Percentiles rank a stretch among this genome's conserved stretches.
Evolutionary conservation across 2,113 vertebrate species (phyloP).

Genomic region (Podilymbus podiceps): DNA sequence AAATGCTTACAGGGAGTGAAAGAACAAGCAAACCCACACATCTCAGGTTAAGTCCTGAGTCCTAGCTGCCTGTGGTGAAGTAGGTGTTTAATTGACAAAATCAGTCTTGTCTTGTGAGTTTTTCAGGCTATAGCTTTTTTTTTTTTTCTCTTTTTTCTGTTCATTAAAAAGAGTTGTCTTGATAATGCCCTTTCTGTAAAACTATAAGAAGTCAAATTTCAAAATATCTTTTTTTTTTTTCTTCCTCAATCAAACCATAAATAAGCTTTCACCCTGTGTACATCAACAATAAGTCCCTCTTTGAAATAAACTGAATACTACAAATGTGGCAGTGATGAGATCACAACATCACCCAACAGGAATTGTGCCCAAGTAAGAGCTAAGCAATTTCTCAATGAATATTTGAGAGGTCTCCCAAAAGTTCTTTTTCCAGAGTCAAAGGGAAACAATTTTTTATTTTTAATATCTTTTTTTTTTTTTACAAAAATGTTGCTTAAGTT

Average conservation of each 20-base stretch:
- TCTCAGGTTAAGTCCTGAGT: not conserved
- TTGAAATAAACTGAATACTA: not conserved
- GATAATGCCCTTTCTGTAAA: not conserved
- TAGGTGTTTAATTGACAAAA: not conserved
- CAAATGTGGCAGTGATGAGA: not conserved
- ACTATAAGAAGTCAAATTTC: not conserved
- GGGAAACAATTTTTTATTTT: not conserved
- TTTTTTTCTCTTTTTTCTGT: not conserved
- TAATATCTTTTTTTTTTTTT: not conserved
- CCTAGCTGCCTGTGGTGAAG: not conserved
- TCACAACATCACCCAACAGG: not conserved
- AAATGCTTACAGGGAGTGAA: constrained; percentile 8
- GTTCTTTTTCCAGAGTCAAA: not conserved
- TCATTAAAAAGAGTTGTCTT: not conserved
- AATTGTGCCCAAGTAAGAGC: not conserved
- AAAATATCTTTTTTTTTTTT: not conserved
- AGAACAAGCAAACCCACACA: constrained; percentile 24
- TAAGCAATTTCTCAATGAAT: not conserved
- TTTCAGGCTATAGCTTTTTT: not conserved
- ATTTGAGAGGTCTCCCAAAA: not conserved
- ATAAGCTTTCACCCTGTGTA: not conserved
- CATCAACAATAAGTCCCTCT: not conserved
- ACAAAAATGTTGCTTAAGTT: not conserved
- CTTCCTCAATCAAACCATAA: not conserved
- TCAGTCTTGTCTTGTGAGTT: not conserved